A percentile compares a stretch with the other conserved stretches of the same genome.
phyloP scores from a whole-genome alignment of 2,797 vertebrate genomes.

The Oreortyx pictus region DNA sequence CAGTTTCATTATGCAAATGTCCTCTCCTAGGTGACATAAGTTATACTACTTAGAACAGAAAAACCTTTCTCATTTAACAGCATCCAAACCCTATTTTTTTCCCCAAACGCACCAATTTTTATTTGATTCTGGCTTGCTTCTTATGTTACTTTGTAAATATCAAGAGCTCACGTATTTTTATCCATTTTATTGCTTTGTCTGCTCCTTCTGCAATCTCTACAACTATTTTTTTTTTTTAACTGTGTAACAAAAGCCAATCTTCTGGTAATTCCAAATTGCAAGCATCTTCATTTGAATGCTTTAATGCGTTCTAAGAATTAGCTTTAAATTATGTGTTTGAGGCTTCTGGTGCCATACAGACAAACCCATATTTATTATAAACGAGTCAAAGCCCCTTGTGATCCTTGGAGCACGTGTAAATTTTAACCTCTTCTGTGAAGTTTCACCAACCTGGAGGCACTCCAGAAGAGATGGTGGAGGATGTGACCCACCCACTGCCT shows the following conservation, averaged over 20 bases:
- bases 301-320: not conserved
- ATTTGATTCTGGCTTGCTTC: not conserved
- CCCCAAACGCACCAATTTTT: not conserved
- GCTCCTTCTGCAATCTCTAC: not conserved
- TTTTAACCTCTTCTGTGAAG: not conserved
- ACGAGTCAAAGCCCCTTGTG: rapidly evolving
- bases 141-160: constrained; percentile 11
- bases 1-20: not conserved
- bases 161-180: not conserved
- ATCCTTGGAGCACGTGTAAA: rapidly evolving
- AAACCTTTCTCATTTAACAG: not conserved
- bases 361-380: not conserved
- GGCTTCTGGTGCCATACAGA: not conserved
- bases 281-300: not conserved
- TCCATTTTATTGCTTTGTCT: constrained; percentile 4
- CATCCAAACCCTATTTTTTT: not conserved
- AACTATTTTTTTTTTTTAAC: not conserved
- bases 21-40: not conserved
- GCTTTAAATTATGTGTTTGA: not conserved
- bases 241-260: not conserved
- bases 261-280: not conserved
- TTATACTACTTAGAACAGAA: not conserved
- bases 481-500: constrained; percentile 84
- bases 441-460: constrained; percentile 91
- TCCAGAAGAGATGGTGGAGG: constrained; percentile 93